phyloP scores from a whole-genome alignment of 2,797 vertebrate species.

The Pygocentrus nattereri region DNA sequence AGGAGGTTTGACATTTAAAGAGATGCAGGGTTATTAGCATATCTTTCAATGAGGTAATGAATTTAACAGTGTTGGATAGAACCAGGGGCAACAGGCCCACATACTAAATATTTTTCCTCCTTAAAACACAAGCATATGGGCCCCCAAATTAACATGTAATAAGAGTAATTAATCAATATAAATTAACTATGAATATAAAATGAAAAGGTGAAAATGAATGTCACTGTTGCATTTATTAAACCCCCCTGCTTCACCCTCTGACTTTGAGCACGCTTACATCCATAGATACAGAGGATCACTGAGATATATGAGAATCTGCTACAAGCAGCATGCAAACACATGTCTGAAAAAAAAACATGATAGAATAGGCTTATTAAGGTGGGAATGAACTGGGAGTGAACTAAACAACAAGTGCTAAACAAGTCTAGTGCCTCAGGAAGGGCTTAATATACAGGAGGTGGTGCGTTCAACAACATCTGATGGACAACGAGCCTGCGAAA shows the following conservation, averaged over 20 bases:
- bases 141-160: not conserved
- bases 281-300: not conserved
- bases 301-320: too few relatives aligned
- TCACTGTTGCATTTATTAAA: not conserved
- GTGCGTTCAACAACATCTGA: too few relatives aligned
- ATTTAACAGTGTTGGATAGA: not conserved
- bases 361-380: too few relatives aligned
- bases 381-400: too few relatives aligned
- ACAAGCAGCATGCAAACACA: too few relatives aligned
- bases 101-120: too few relatives aligned
- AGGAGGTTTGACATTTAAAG: constrained; percentile 51
- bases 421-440: too few relatives aligned
- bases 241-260: not conserved
- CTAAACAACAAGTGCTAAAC: too few relatives aligned
- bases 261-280: not conserved
- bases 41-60: constrained; percentile 27
- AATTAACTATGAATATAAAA: not conserved
- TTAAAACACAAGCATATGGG: too few relatives aligned
- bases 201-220: not conserved
- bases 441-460: too few relatives aligned
- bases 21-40: not conserved
- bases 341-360: too few relatives aligned
- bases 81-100: not conserved
- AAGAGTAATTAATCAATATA: not conserved
- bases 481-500: too few relatives aligned